A percentile compares a stretch with the other conserved stretches of the same genome.
phyloP scores from a whole-genome alignment of 1,140 invertebrate species.

The Pseudachorutes palmiensis region DNA sequence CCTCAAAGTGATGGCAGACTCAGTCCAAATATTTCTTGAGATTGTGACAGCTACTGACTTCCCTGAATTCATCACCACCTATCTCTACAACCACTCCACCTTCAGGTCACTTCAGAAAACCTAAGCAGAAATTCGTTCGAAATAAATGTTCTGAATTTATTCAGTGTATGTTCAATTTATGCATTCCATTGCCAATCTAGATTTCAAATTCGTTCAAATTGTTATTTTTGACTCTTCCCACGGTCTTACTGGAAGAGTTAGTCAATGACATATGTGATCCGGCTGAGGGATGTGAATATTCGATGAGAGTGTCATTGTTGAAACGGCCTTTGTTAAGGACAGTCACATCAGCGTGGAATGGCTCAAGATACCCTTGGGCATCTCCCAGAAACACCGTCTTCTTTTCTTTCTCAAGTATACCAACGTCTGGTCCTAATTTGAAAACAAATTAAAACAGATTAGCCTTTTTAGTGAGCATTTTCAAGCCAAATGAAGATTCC shows the following conservation, averaged over 20 bases:
- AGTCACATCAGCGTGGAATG: neutral
- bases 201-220: too few species aligned
- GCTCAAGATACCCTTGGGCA: neutral
- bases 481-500: too few species aligned
- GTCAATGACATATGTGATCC: neutral
- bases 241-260: too few species aligned
- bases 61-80: slow-evolving; percentile 53
- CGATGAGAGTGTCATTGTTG: neutral
- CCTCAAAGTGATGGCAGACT: slow-evolving; percentile 33
- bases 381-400: neutral
- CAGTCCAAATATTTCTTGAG: slow-evolving; percentile 49
- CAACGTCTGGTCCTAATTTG: neutral
- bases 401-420: neutral
- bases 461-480: too few species aligned
- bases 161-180: too few species aligned
- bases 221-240: too few species aligned
- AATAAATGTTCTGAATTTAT: too few species aligned
- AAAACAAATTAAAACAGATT: too few species aligned
- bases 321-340: neutral
- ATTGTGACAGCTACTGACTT: slow-evolving; percentile 47
- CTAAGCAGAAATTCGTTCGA: too few species aligned
- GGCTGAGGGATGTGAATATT: too few species aligned
- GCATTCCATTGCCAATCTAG: too few species aligned
- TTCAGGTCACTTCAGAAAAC: slow-evolving; percentile 23
- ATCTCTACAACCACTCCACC: slow-evolving; percentile 41